Evolutionary conservation across 2,888 invertebrate genomes (phyloP).

Genomic region (Hylaea fasciaria): DNA sequence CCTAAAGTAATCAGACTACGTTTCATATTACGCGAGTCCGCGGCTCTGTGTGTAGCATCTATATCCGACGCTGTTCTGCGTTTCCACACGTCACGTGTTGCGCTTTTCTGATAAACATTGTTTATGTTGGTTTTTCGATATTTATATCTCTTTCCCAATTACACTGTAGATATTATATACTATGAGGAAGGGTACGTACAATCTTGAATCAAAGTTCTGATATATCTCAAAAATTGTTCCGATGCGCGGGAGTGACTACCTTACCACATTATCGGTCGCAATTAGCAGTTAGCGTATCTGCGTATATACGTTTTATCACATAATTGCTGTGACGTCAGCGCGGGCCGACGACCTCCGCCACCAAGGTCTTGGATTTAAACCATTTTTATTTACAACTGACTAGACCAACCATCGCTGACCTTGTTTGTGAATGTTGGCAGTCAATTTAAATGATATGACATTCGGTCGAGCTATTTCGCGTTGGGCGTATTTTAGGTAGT

Average conservation of each 20-base stretch:
- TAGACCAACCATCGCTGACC: conserved; percentile 33
- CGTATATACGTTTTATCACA: conserved; percentile 48
- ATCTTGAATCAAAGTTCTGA: no score
- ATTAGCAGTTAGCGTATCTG: conserved; percentile 34
- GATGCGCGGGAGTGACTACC: neutral
- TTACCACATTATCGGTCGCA: conserved; percentile 30
- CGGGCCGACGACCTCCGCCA: conserved; percentile 45
- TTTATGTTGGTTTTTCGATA: no score
- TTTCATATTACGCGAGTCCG: no score
- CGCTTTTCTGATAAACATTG: no score
- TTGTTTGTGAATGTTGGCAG: conserved; percentile 32
- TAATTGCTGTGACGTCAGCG: conserved; percentile 51
- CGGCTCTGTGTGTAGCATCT: no score
- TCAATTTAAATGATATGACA: conserved; percentile 44
- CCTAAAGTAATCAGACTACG: no score
- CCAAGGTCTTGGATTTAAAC: conserved; percentile 50
- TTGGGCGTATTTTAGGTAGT: conserved; percentile 18
- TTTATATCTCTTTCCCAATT: no score
- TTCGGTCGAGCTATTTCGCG: conserved; percentile 23
- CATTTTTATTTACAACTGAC: conserved; percentile 30
- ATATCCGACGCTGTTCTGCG: no score
- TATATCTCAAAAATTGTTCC: no score
- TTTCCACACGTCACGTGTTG: no score
- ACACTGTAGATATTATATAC: no score
- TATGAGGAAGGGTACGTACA: no score